phyloP scores from a whole-genome alignment of 2,888 invertebrate genomes.

The Linyphia triangularis region DNA sequence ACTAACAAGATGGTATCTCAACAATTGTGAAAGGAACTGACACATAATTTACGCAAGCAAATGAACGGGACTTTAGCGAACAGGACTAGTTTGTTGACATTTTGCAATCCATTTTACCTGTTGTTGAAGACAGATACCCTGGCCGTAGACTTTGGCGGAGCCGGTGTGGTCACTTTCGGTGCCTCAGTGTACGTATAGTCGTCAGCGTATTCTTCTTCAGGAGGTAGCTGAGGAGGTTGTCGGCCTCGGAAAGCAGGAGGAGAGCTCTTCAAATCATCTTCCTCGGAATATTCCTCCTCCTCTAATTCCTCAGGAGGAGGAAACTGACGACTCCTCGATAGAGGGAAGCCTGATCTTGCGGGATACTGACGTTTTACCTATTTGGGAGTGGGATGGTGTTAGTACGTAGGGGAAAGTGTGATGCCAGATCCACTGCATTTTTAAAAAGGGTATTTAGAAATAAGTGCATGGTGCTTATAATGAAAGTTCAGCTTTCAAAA shows the following conservation, averaged over 20 bases:
- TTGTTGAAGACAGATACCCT: conserved; percentile 47
- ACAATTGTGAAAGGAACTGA: too few relatives aligned
- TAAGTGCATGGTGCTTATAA: too few relatives aligned
- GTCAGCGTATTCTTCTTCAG: conserved; percentile 53
- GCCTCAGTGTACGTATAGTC: conserved; percentile 64
- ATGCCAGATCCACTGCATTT: background rate
- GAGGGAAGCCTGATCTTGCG: conserved; percentile 29
- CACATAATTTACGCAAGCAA: too few relatives aligned
- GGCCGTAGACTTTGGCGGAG: conserved; percentile 31
- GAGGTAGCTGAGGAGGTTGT: conserved; percentile 33
- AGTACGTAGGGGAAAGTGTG: background rate
- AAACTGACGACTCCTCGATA: conserved; percentile 77
- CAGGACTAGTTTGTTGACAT: too few relatives aligned
- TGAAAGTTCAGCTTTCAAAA: too few relatives aligned
- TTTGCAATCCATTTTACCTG: conserved; percentile 30
- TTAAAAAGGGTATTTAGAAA: background rate
- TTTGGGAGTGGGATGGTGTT: too few relatives aligned
- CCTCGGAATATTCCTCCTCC: conserved; percentile 10
- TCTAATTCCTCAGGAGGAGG: conserved; percentile 70
- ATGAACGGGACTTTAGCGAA: too few relatives aligned
- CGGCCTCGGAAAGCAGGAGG: conserved; percentile 46
- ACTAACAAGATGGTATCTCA: too few relatives aligned
- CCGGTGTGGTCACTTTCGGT: conserved; percentile 54
- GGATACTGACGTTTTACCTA: conserved; percentile 66
- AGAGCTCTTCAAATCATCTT: conserved; percentile 11